Evolutionary conservation across 2,888 invertebrate genomes (phyloP), one percentile per base, ranked within the genome.

Genomic region (Ditula angustiorana): DNA sequence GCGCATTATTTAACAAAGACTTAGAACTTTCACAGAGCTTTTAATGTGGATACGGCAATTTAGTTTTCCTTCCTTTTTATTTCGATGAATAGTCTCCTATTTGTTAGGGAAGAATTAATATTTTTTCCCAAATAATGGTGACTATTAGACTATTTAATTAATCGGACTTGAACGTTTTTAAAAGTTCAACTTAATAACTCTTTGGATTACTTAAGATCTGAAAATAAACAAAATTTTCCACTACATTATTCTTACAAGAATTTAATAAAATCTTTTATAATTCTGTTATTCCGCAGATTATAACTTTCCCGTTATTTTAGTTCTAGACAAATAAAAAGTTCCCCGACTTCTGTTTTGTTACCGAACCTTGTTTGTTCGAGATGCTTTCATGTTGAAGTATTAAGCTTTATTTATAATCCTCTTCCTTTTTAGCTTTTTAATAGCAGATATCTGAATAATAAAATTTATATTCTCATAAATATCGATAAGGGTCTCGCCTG

Each of bases 391-490:
- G 52, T 59, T 35, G 58, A 59, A 64, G 59, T 53, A 59, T 28
- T 62, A 13, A 28, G 13, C 41, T 64, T 50, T 37, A 19, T 58
- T 58, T 52, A 28, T 46, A 58, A 47, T 59, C 23, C 26, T 58
- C 55, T 11, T 49, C 33, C 33, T 47, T 58, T 53, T 52, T 52
- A 47, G 58, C 28, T 35, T 64, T 67, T 62, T 67, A 62, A 64
- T 44, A 56, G 62, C 59, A 69, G 67, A 63, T 70, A 69, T 64
- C 41, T 60, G 37, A 24, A n/a, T 44, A 24, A 66, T 68, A 66
- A 61, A 69, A 67, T 79, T 78, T 79, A 80, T 73, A 72, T 70
- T 72, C 67, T 73, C 76, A 75, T 82, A 80, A 79, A 78, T 76
- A 74, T 66, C 69, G 70, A 71, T 74, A 75, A 66, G 69, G 67